Percentiles rank a stretch among this genome's conserved stretches.
Conservation (phyloP, 2,113 vertebrate species). For the Chloebia gouldiae region DNA sequence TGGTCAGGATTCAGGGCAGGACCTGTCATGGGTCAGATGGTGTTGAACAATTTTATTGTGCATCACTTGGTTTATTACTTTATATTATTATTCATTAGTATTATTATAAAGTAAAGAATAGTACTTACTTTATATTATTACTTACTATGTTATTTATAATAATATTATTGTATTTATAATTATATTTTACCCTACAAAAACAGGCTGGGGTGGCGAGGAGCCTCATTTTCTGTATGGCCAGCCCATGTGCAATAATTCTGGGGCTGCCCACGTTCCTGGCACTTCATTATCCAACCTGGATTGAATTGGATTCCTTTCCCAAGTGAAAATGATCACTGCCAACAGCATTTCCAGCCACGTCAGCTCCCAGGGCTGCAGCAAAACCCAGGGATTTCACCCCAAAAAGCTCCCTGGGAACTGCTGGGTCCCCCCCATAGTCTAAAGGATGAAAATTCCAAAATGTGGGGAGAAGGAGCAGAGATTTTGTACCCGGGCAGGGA, state of each 20-base stretch:
- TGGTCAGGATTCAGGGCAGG: background rate
- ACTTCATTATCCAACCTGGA: background rate
- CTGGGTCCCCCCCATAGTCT: background rate
- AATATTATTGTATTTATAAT: background rate
- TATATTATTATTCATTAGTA: background rate
- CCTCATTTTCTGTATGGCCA: background rate
- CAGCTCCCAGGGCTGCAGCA: background rate
- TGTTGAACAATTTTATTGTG: background rate
- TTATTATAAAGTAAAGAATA: no score
- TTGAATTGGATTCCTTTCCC: background rate
- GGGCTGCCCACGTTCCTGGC: background rate
- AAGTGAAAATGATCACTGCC: background rate
- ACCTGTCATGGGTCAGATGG: background rate
- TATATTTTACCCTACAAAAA: background rate
- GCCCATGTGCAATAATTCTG: background rate
- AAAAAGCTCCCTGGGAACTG: background rate
- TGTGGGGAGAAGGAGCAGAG: background rate
- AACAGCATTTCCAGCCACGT: background rate
- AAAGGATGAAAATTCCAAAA: background rate
- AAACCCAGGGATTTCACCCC: background rate
- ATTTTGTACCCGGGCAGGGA: background rate
- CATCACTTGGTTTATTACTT: no score
- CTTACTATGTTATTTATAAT: background rate
- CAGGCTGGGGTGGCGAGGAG: fast-evolving
- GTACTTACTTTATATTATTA: background rate